These are phyloP conservation scores for Gymnocypris eckloni DNA, from an alignment of 2,797 vertebrate species.

Conservation along the genomic window DNA sequence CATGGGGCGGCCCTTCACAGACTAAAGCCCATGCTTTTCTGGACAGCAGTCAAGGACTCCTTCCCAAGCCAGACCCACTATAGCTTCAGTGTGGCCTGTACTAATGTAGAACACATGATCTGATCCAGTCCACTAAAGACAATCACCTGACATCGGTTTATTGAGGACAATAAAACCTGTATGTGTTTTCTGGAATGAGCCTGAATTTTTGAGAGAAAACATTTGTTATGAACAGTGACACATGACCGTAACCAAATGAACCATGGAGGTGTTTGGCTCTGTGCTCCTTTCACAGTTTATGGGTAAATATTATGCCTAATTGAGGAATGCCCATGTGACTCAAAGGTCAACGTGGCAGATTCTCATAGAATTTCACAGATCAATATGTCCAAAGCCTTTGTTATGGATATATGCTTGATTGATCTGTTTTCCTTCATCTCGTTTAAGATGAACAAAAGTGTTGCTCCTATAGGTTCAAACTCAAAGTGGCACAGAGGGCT, in stretches of 20 bases:
- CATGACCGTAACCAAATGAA: constrained; percentile 17
- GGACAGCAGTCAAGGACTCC: not conserved
- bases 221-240: constrained; percentile 13
- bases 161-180: constrained; percentile 3
- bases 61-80: not conserved
- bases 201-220: not conserved
- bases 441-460: not conserved
- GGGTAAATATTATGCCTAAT: constrained; percentile 40
- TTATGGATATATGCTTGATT: not conserved
- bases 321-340: constrained; percentile 32
- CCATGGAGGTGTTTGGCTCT: not conserved
- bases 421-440: constrained; percentile 2
- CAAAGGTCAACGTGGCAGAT: constrained; percentile 27
- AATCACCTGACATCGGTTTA: constrained; percentile 27
- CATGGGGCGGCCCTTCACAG: not conserved
- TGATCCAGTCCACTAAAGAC: not conserved
- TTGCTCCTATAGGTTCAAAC: not conserved
- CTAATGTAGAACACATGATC: constrained; percentile 24
- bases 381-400: not conserved
- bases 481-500: not conserved
- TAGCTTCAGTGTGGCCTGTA: constrained; percentile 2
- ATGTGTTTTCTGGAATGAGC: constrained; percentile 19
- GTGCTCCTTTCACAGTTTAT: not conserved
- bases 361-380: constrained; percentile 15
- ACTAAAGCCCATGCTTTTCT: not conserved